Evolutionary conservation across 2,888 invertebrate species (phyloP).

Genomic region (Hyles lineata): DNA sequence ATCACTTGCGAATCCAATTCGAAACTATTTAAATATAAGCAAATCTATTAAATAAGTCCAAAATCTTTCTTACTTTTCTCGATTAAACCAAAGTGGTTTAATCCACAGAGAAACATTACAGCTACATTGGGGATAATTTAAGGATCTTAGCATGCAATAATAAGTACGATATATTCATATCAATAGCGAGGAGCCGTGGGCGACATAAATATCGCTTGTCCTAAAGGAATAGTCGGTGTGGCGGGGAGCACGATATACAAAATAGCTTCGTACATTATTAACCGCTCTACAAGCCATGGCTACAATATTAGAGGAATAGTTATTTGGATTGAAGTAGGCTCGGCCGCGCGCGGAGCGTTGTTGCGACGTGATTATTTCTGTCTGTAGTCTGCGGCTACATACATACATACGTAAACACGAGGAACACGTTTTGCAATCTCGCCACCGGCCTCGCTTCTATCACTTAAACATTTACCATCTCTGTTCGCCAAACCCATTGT

Average conservation of each 20-base stretch:
- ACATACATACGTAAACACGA: background rate
- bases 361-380: constrained; percentile 7
- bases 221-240: background rate
- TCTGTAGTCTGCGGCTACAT: background rate
- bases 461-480: constrained; percentile 6
- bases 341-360: background rate
- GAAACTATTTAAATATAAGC: background rate
- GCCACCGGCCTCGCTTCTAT: constrained; percentile 18
- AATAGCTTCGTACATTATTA: background rate
- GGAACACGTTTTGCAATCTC: constrained; percentile 5
- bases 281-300: background rate
- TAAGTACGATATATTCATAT: background rate
- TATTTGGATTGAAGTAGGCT: constrained; percentile 9
- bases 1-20: background rate
- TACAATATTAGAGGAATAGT: background rate
- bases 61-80: background rate
- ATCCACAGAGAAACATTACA: no score
- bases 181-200: background rate
- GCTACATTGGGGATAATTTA: no score
- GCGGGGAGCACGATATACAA: background rate
- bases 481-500: constrained; percentile 1
- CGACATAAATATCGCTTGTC: background rate
- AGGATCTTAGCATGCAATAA: no score
- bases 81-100: no score
- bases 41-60: background rate